Conservation (phyloP, 37 sponge, comb jelly and placozoan genomes). For the Halichondria panicea region DNA sequence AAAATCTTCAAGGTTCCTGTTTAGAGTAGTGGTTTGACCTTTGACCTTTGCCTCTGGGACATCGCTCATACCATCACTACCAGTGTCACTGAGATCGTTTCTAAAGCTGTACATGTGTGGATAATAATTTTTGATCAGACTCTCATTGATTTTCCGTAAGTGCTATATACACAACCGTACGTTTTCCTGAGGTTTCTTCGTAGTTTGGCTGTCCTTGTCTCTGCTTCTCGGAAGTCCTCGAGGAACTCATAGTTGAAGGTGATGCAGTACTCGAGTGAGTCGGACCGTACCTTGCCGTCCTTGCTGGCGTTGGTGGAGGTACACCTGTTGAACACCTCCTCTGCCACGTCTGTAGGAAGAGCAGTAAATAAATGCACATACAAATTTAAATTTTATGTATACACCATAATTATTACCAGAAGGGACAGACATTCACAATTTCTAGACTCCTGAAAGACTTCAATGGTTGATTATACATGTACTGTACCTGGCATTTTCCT, state of each 20-base stretch:
- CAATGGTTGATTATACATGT: not conserved
- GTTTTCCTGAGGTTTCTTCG: no score
- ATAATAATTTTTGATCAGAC: no score
- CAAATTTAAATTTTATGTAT: not conserved
- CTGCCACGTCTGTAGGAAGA: conserved; percentile 64
- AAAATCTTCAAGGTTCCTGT: no score
- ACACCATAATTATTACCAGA: no score
- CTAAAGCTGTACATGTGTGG: no score
- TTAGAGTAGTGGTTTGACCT: not conserved
- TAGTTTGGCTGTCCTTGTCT: no score
- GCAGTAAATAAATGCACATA: not conserved
- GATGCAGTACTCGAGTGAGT: conserved; percentile 52
- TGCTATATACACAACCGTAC: no score
- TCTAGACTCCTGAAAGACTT: no score
- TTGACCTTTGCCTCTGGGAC: no score
- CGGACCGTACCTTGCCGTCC: conserved; percentile 37
- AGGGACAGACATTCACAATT: no score
- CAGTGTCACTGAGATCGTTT: not conserved
- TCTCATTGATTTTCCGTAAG: no score
- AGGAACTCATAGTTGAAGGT: conserved; percentile 72
- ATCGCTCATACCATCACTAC: no score
- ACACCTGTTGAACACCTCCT: conserved; percentile 82
- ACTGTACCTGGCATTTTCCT: conserved; percentile 79
- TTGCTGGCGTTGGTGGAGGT: conserved; percentile 61
- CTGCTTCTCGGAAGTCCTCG: conserved; percentile 57